Percentiles rank a stretch among this genome's conserved stretches.
Evolutionary conservation across 2,113 vertebrate genomes (phyloP).

Genomic region (Lophius piscatorius): DNA sequence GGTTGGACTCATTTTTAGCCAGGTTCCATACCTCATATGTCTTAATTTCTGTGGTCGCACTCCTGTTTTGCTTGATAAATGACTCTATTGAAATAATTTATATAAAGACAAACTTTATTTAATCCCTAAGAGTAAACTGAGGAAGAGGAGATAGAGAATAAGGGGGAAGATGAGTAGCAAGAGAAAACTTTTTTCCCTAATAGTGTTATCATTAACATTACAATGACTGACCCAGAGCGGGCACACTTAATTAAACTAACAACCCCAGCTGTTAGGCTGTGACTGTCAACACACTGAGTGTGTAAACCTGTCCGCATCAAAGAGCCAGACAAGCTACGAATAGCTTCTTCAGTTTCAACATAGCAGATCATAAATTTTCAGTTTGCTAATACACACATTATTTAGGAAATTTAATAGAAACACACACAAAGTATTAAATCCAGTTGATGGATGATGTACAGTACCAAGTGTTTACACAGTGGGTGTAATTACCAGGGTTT

Average conservation of each 20-base stretch:
- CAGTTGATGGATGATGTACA: constrained; percentile 15
- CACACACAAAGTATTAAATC: constrained; percentile 24
- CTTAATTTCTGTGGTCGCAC: too few relatives aligned
- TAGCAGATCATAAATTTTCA: constrained; percentile 21
- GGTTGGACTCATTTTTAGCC: background rate
- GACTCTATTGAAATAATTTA: too few relatives aligned
- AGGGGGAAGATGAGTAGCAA: background rate
- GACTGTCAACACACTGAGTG: constrained; percentile 23
- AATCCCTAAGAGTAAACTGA: too few relatives aligned
- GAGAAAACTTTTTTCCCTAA: constrained; percentile 13
- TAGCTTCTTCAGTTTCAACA: constrained; percentile 5
- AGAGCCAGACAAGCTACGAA: constrained; percentile 27
- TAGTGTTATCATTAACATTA: constrained; percentile 53
- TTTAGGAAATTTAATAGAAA: constrained; percentile 18
- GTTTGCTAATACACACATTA: constrained; percentile 30
- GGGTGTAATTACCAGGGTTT: constrained; percentile 5
- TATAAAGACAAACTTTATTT: too few relatives aligned
- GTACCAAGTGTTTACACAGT: constrained; percentile 6
- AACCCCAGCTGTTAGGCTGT: constrained; percentile 21
- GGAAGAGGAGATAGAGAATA: too few relatives aligned
- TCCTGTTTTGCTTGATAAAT: too few relatives aligned
- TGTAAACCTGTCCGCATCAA: constrained; percentile 7
- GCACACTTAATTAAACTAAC: constrained; percentile 55
- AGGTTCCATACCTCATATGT: too few relatives aligned
- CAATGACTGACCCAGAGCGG: constrained; percentile 41